Evolutionary conservation across 1,140 invertebrate species (phyloP), one percentile per base, ranked within the genome.

Genomic region (Theocolax elegans): DNA sequence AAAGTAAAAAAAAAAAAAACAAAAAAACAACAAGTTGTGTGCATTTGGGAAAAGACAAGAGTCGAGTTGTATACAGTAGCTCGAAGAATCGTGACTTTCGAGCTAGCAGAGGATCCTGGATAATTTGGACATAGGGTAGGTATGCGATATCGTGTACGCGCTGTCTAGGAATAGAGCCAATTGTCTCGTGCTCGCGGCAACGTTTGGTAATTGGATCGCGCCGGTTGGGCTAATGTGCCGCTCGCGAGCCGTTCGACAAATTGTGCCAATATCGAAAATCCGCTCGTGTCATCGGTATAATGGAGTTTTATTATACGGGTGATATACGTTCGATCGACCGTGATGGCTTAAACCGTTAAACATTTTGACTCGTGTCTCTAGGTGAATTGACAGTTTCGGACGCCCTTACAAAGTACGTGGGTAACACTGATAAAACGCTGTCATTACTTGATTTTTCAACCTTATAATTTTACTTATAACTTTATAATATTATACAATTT

Each of bases 161-260:
- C 75, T 80, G 80, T 83, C 82, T 80, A 76, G 73, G 81, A 84
- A 86, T 85, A 83, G 82, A 76, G 83, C 83, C 75, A 86, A 86
- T 85, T 25, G 64, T 74, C 31, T 35, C 7, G 15, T n/a, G 44
- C 13, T 8, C 44, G 6, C 44, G 77, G 53, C 10, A 49, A n/a
- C 56, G 46, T 75, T 74, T 38, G 17, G 17, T 86, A 84, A 85
- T 84, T 84, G 84, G 81, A 81, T 80, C 77, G 76, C 77, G 23
- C 42, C 31, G 19, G 2, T 46, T 15, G 4, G 13, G 19, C 4
- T 46, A 4, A 15, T 46, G 4, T 46, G 15, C 44, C n/a, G 44
- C 44, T 7, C 7, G 25, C 38, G 49, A 19, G 15, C 7, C 21
- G 27, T 64, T 71, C 69, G 54, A 27, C 62, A 71, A 60, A 71